A percentile compares a stretch with the other conserved stretches of the same genome.
Evolutionary conservation across 2,888 invertebrate species (phyloP).

Genomic region (Buathra laborator): DNA sequence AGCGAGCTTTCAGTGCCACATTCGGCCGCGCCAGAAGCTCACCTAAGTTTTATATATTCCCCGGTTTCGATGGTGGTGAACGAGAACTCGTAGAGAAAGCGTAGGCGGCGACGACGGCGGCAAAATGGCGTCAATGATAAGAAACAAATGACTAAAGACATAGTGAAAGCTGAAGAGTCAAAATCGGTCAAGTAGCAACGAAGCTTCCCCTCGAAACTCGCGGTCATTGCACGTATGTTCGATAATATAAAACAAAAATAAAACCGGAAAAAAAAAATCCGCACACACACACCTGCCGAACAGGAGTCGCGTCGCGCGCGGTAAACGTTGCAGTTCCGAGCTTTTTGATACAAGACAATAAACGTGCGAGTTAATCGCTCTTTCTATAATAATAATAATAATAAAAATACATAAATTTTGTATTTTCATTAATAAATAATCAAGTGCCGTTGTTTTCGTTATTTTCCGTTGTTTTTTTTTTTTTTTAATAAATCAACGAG

Average conservation of each 20-base stretch:
- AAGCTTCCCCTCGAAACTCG: slow-evolving; percentile 44
- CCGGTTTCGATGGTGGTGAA: slow-evolving; percentile 58
- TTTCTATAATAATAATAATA: neutral
- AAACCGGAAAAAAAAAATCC: neutral
- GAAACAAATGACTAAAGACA: slow-evolving; percentile 75
- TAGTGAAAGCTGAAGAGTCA: slow-evolving; percentile 47
- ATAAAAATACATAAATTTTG: neutral
- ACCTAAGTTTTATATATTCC: slow-evolving; percentile 57
- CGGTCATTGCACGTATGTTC: slow-evolving; percentile 9
- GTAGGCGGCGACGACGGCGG: slow-evolving; percentile 60
- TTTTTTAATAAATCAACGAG: neutral
- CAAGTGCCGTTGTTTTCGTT: neutral
- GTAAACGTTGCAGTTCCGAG: neutral
- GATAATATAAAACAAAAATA: neutral
- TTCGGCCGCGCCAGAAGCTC: slow-evolving; percentile 78
- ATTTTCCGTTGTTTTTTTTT: slow-evolving; percentile 23
- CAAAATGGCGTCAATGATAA: slow-evolving; percentile 78
- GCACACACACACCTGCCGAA: slow-evolving; percentile 19
- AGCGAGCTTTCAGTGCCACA: slow-evolving; percentile 80
- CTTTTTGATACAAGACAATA: slow-evolving; percentile 59
- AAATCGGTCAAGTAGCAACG: slow-evolving; percentile 72
- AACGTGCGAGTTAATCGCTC: neutral
- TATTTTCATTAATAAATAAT: neutral
- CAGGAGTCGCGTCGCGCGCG: slow-evolving; percentile 16
- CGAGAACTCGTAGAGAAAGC: slow-evolving; percentile 52